These are phyloP conservation scores for Reticulitermes lucifugus DNA, from an alignment of 2,888 invertebrate genomes.

Conservation along the genomic window DNA sequence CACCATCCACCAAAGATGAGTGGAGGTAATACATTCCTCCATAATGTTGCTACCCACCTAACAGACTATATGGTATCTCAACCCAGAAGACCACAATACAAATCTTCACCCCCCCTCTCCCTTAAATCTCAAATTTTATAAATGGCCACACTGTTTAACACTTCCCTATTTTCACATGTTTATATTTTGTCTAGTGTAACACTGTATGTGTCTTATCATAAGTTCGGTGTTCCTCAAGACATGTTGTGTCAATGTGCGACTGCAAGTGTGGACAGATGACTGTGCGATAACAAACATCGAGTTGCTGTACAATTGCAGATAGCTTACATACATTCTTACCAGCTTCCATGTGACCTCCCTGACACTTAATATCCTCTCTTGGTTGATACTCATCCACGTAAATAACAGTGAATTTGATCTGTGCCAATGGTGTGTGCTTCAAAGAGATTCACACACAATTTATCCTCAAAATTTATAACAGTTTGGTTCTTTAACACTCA, in stretches of 20 bases:
- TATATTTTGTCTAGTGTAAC: conserved; percentile 52
- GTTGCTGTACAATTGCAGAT: conserved; percentile 30
- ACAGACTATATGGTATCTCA: too few species aligned
- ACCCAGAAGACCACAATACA: too few species aligned
- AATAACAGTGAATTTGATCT: background rate
- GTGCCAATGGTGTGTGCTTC: background rate
- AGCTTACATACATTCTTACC: conserved; percentile 31
- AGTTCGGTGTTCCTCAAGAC: conserved; percentile 48
- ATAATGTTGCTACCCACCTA: too few species aligned
- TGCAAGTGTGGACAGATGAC: conserved; percentile 26
- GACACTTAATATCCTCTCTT: conserved; percentile 8
- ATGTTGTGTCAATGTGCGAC: conserved; percentile 32
- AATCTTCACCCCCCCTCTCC: too few species aligned
- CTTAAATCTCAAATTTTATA: too few species aligned
- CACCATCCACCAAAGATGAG: too few species aligned
- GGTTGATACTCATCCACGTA: conserved; percentile 6
- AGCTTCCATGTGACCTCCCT: background rate
- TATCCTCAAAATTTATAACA: too few species aligned
- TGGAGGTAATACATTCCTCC: too few species aligned
- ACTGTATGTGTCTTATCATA: conserved; percentile 52
- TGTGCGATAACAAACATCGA: conserved; percentile 33
- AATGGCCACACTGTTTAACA: conserved; percentile 11
- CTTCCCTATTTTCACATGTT: conserved; percentile 47
- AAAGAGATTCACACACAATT: background rate
- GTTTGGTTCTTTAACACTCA: background rate